A percentile compares a stretch with the other conserved stretches of the same genome.
Evolutionary conservation across 1,140 invertebrate species (phyloP).

Genomic region (Diorhabda sublineata): DNA sequence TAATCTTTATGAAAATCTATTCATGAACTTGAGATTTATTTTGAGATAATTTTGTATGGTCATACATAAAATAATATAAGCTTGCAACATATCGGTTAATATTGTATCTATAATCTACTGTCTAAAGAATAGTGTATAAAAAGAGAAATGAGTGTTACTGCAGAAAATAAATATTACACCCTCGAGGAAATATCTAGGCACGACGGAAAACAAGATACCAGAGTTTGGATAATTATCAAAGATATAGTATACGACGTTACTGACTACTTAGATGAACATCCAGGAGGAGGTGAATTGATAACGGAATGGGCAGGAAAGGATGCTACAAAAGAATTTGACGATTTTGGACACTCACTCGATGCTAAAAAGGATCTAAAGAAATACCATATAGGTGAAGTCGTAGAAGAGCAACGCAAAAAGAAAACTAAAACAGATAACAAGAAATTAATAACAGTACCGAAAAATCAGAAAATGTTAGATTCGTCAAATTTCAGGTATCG

Average conservation of each 20-base stretch:
- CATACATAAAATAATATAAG: no score
- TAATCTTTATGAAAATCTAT: no score
- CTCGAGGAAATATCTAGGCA: slow-evolving; percentile 54
- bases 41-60: no score
- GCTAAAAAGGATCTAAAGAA: slow-evolving; percentile 55
- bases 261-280: slow-evolving; percentile 61
- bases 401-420: slow-evolving; percentile 43
- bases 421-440: slow-evolving; percentile 3
- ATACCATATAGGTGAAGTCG: slow-evolving; percentile 61
- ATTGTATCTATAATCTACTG: no score
- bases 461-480: neutral
- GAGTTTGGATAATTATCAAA: slow-evolving; percentile 59
- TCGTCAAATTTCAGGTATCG: neutral
- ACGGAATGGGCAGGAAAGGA: slow-evolving; percentile 62
- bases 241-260: slow-evolving; percentile 65
- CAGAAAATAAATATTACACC: slow-evolving; percentile 45
- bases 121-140: no score
- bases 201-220: slow-evolving; percentile 52
- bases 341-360: slow-evolving; percentile 61
- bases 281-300: slow-evolving; percentile 59
- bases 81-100: no score
- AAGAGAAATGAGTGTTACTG: slow-evolving; percentile 1
- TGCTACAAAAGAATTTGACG: slow-evolving; percentile 58
- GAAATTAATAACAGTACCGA: neutral
- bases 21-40: no score